These are phyloP conservation scores for Varecia variegata DNA, from an alignment of 2,797 vertebrate species.

Conservation along the genomic window DNA sequence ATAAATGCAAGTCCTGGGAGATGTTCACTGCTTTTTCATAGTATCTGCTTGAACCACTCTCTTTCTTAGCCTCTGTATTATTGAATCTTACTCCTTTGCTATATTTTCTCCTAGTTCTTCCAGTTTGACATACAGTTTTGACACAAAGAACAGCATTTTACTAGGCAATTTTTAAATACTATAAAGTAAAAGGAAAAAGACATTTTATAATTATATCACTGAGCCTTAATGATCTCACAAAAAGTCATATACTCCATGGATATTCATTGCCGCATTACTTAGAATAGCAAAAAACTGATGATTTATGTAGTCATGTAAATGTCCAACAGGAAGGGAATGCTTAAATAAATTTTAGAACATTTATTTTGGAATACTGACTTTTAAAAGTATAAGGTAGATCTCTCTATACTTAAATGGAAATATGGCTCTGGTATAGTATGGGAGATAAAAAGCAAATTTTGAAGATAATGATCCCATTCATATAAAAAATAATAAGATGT, in stretches of 20 bases:
- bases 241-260: background rate
- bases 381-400: background rate
- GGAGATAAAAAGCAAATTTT: background rate
- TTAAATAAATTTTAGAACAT: background rate
- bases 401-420: background rate
- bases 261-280: background rate
- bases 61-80: background rate
- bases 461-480: background rate
- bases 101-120: background rate
- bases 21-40: background rate
- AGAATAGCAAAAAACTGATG: background rate
- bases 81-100: background rate
- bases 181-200: background rate
- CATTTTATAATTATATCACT: background rate
- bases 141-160: background rate
- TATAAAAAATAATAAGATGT: background rate
- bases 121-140: background rate
- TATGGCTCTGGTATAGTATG: background rate
- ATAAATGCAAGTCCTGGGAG: background rate
- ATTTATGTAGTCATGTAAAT: background rate
- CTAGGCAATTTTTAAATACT: background rate
- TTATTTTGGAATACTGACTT: background rate
- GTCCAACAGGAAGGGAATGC: background rate
- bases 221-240: background rate
- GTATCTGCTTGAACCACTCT: background rate